phyloP scores from a whole-genome alignment of 2,113 vertebrate genomes.

The Periophthalmus modestus region DNA sequence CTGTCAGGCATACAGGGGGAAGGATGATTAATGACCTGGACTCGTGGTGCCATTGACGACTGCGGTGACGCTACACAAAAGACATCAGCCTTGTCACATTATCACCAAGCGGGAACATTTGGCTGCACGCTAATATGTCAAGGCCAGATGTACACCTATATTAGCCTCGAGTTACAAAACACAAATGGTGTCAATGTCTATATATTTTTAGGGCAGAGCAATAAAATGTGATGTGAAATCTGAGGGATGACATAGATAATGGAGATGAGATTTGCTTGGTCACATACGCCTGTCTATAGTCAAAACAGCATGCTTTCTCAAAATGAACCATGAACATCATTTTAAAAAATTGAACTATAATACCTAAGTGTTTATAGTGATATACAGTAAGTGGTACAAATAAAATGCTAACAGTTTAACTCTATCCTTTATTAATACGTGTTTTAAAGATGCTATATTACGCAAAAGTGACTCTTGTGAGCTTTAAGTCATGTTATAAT shows the following conservation, averaged over 20 bases:
- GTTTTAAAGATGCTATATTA: no score
- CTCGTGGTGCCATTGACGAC: conserved; percentile 71
- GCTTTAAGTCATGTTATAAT: no score
- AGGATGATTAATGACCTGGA: conserved; percentile 76
- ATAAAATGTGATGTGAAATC: background rate
- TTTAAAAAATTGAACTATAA: background rate
- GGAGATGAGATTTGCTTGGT: background rate
- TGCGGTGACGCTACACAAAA: conserved; percentile 73
- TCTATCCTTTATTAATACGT: no score
- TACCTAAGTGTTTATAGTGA: background rate
- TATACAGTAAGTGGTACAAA: no score
- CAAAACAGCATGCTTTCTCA: no score
- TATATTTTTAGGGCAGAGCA: background rate
- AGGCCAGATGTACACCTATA: conserved; percentile 27
- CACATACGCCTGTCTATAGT: no score
- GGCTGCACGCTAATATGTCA: conserved; percentile 33
- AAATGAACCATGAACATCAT: no score
- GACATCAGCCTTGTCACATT: conserved; percentile 67
- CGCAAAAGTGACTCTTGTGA: no score
- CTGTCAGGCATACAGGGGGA: conserved; percentile 68
- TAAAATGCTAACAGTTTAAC: background rate
- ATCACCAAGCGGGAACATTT: conserved; percentile 58
- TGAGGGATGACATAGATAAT: background rate
- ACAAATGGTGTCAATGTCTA: background rate
- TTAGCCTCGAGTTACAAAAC: conserved; percentile 9